A percentile compares a stretch with the other conserved stretches of the same genome.
These are phyloP conservation scores for Apamea monoglypha DNA, from an alignment of 2,888 invertebrate species.

Conservation along the genomic window DNA sequence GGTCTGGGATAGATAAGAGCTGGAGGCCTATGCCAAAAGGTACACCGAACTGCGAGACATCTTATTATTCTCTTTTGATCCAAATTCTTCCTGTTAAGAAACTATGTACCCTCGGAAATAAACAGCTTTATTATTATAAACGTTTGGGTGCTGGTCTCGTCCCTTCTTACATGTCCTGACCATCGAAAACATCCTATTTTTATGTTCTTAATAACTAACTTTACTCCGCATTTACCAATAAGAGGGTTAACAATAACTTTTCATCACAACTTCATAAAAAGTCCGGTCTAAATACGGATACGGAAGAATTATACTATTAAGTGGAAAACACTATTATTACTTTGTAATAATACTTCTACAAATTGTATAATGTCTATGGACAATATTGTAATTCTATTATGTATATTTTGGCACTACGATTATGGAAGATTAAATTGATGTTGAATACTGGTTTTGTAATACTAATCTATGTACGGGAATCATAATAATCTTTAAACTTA, in stretches of 20 bases:
- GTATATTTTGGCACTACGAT: slow-evolving; percentile 70
- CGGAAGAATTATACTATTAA: slow-evolving; percentile 9
- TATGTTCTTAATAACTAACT: neutral
- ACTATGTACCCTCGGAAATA: neutral
- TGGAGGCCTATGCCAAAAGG: neutral
- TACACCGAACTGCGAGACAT: neutral
- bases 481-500: slow-evolving; percentile 17
- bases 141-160: neutral
- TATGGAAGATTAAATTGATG: slow-evolving; percentile 64
- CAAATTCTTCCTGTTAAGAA: neutral
- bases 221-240: neutral
- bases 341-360: slow-evolving; percentile 46
- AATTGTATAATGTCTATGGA: slow-evolving; percentile 43
- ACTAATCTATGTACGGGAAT: slow-evolving; percentile 39
- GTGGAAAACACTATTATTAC: slow-evolving; percentile 29
- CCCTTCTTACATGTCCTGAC: neutral
- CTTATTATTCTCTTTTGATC: neutral
- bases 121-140: neutral
- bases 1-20: too few species aligned
- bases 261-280: slow-evolving; percentile 8
- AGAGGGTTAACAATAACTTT: neutral
- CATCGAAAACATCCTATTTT: neutral
- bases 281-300: slow-evolving; percentile 2
- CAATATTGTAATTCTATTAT: slow-evolving; percentile 49
- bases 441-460: slow-evolving; percentile 57